Evolutionary conservation across 2,113 vertebrate genomes (phyloP), one percentile per base, ranked within the genome.

Genomic region (Misgurnus mizolepis): DNA sequence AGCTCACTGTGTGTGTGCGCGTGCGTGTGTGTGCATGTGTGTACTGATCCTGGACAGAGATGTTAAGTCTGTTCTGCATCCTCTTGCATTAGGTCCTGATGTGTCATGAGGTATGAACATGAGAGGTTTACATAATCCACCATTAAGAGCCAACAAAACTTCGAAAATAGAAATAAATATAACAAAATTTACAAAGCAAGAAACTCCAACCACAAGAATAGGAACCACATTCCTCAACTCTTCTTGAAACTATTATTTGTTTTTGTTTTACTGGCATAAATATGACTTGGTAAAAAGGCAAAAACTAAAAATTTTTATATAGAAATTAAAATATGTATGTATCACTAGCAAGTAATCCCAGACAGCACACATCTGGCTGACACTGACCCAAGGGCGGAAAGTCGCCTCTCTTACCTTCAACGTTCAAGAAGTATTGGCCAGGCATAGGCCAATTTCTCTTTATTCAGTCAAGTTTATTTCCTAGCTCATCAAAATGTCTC

Each of bases 11-110:
- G 53, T 49, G 40, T 41, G 34, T 12, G 15, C 7, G 73, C 53
- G 7, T 12, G 70, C 18, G 64, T 61, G 73, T 65, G 45, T 49
- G 47, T 43, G 45, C 27, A 3, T 34, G 27, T 64, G 12, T 67
- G 43, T 82, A 22, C 43, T 74, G 12, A 79, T 74, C 12, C 73
- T 50, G 50, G 60, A 12, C 47, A 62, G 34, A 61, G 64, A 67
- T 56, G 66, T 80, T 67, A 76, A 76, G 72, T 80, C 82, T 80
- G 49, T 41, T 60, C 15, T 70, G n/a, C 73, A 70, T 62, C 68
- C 78, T 65, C 74, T 80, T 34, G 27, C 64, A 34, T 43, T 17
- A 12, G 34, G n/a, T n/a, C 67, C 39, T 64, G 43, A 15, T 79
- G 67, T 49, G 67, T 79, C 67, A 79, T 62, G 53, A 77, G 45